phyloP scores from a whole-genome alignment of 2,888 invertebrate genomes.

The Pseudanteris insignis region DNA sequence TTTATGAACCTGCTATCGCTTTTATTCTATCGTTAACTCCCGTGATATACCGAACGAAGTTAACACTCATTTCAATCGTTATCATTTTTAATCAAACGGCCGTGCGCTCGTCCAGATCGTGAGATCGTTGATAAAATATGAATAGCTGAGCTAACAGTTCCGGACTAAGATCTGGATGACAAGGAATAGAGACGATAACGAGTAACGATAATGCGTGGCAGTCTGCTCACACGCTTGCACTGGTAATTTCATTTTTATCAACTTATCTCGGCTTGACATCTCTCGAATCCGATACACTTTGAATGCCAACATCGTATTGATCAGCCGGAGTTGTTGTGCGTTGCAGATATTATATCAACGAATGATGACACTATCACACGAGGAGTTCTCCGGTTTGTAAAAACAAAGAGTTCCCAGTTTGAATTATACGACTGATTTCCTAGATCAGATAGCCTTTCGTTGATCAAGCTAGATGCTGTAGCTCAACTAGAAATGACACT shows the following conservation, averaged over 20 bases:
- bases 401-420: too few species aligned
- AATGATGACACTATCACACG: constrained; percentile 13
- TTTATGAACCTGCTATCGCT: constrained; percentile 19
- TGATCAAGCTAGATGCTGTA: too few species aligned
- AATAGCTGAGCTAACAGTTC: constrained; percentile 16
- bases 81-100: constrained; percentile 31
- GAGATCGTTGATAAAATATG: constrained; percentile 12
- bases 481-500: too few species aligned
- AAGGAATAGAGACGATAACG: constrained; percentile 24
- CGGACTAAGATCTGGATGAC: constrained; percentile 13
- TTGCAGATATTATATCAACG: constrained; percentile 10
- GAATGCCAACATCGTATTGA: neutral
- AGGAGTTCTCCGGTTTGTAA: constrained; percentile 3
- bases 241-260: constrained; percentile 12
- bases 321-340: constrained; percentile 2
- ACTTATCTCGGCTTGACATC: constrained; percentile 5
- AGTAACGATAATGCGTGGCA: too few species aligned
- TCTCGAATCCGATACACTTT: constrained; percentile 1
- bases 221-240: constrained; percentile 1
- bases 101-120: constrained; percentile 10
- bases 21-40: constrained; percentile 12
- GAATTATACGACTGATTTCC: too few species aligned
- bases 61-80: constrained; percentile 13
- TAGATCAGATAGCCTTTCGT: too few species aligned
- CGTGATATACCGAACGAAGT: constrained; percentile 7